Evolutionary conservation across 2,797 vertebrate genomes (phyloP), one percentile per base, ranked within the genome.

Genomic region (Platyrinchus mystaceus): DNA sequence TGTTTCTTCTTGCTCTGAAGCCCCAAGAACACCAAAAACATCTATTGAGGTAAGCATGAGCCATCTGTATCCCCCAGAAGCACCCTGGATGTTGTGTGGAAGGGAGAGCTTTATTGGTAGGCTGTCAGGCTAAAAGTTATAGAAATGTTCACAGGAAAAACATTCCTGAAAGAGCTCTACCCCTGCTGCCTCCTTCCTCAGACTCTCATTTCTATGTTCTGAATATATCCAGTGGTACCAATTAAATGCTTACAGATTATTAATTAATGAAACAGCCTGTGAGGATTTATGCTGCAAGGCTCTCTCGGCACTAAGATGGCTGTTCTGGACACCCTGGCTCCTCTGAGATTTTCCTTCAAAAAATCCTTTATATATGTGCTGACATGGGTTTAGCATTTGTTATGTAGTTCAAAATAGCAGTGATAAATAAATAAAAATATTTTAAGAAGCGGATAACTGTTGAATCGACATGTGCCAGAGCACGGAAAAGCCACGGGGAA

Each of bases 221-320:
- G 89, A 89, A 87, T 80, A 86, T 84, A 91, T 82, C 50, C 87
- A 91, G 66, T 46, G 71, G 76, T 89, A 93, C 68, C 66, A 92
- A 95, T 87, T 94, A 95, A 94, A 89, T 70, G 60, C 73, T 88
- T 84, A 76, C 39, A 76, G 58, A 82, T 94, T 86, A 95, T 88
- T 92, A 96, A 95, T 93, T 91, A 94, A 92, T 75, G 73, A 81
- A 84, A 39, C 63, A 64, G 69, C 59, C 77, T 93, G 56, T 28
- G 32, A 93, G 50, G 49, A 94, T 95, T 87, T 80, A 49, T 84
- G 79, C 78, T 96, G 50, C 60, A 70, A 77, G 49, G 4, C 34
- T 92, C 63, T 55, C 76, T 86, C 32, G 32, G 50, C 39, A 46
- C 70, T 93, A 80, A 63, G 86, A 67, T 8, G 4, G 22, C 81